These are phyloP conservation scores for Amphiprion ocellaris DNA, from an alignment of 2,113 vertebrate genomes.

Conservation along the genomic window DNA sequence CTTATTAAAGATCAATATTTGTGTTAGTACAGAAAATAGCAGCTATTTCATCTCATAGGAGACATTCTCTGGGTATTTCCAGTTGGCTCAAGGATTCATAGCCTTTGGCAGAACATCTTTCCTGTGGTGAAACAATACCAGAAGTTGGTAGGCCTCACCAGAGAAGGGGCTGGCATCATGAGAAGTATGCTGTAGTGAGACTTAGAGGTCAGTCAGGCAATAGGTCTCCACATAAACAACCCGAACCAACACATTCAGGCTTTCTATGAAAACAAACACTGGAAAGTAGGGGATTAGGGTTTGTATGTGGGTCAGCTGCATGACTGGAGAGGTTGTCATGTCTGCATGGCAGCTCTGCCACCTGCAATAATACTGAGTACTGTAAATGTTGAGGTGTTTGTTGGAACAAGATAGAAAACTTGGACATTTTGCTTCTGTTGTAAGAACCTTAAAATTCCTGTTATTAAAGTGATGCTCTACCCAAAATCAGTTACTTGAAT, in stretches of 20 bases:
- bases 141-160: conserved; percentile 31
- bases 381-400: conserved; percentile 12
- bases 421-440: conserved; percentile 1
- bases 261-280: conserved; percentile 61
- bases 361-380: conserved; percentile 65
- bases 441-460: not conserved
- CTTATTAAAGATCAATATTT: conserved; percentile 77
- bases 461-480: conserved; percentile 7
- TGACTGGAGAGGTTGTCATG: conserved; percentile 39
- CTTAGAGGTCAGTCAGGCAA: conserved; percentile 45
- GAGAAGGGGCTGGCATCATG: conserved; percentile 52
- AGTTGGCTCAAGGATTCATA: conserved; percentile 43
- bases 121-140: conserved; percentile 55
- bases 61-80: conserved; percentile 53
- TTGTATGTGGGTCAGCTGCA: conserved; percentile 53
- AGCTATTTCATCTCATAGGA: conserved; percentile 16
- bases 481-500: too few relatives aligned
- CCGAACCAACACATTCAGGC: conserved; percentile 54
- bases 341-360: conserved; percentile 42
- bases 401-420: conserved; percentile 37
- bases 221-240: conserved; percentile 52
- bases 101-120: conserved; percentile 64
- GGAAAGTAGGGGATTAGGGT: conserved; percentile 48
- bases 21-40: conserved; percentile 21
- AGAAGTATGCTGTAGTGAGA: conserved; percentile 35